Conservation (phyloP, 1,140 invertebrate species). For the Eueides isabella region DNA sequence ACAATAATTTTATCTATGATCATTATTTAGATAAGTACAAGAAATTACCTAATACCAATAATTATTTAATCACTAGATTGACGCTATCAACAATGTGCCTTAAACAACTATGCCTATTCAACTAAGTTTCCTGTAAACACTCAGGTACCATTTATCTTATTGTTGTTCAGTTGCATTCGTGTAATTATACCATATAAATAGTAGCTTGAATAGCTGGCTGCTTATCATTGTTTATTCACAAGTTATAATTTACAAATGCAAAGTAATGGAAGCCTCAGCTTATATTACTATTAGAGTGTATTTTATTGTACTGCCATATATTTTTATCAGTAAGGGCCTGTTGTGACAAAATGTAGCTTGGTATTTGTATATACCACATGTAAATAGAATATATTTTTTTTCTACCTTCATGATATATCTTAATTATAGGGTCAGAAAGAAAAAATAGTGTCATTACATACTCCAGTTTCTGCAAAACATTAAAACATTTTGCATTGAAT, state of each 20-base stretch:
- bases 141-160: conserved; percentile 21
- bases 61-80: neutral
- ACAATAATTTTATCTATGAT: neutral
- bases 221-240: conserved; percentile 18
- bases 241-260: conserved; percentile 20
- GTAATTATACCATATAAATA: conserved; percentile 26
- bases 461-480: too few species aligned
- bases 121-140: conserved; percentile 21
- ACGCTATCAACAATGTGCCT: neutral
- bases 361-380: too few species aligned
- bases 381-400: too few species aligned
- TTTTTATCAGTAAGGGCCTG: too few species aligned
- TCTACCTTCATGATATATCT: too few species aligned
- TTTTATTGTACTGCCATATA: neutral
- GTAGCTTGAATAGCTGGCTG: neutral
- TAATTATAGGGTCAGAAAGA: too few species aligned
- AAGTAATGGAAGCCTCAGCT: conserved; percentile 3
- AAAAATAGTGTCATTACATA: too few species aligned
- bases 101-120: neutral
- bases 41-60: neutral
- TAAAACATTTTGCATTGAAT: too few species aligned
- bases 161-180: conserved; percentile 17
- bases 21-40: conserved; percentile 10
- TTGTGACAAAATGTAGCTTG: too few species aligned
- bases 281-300: too few species aligned